Evolutionary conservation across 2,113 vertebrate species (phyloP).

Genomic region (Poecilia latipinna): DNA sequence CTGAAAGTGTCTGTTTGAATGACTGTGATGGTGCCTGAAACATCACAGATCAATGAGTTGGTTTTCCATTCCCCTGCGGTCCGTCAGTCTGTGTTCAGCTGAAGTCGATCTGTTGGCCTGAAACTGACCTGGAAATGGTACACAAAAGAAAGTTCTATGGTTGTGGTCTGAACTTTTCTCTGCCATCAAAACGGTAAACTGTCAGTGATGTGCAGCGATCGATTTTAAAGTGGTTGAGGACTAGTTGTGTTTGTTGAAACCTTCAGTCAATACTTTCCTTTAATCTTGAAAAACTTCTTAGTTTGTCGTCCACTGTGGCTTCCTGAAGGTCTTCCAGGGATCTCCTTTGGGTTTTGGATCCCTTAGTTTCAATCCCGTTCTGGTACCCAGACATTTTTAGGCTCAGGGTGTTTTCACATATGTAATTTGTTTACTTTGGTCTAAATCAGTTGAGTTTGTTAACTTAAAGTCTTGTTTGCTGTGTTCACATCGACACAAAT

Average conservation of each 20-base stretch:
- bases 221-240: too few species aligned
- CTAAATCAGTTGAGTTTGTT: too few species aligned
- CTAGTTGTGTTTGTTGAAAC: too few species aligned
- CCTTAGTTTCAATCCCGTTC: background rate
- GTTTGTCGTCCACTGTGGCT: background rate
- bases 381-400: too few species aligned
- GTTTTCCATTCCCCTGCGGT: constrained; percentile 43
- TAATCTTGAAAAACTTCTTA: too few species aligned
- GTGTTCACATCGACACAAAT: too few species aligned
- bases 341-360: constrained; percentile 1
- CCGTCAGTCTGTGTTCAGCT: constrained; percentile 1
- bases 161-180: background rate
- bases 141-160: background rate
- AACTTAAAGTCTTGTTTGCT: too few species aligned
- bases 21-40: background rate
- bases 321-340: background rate
- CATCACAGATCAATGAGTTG: constrained; percentile 39
- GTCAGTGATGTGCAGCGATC: background rate
- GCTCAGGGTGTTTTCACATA: too few species aligned
- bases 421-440: too few species aligned
- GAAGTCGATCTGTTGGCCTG: background rate
- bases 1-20: background rate
- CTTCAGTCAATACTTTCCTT: too few species aligned
- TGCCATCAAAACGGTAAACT: background rate
- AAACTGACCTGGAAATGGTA: background rate